Percentiles rank a stretch among this genome's conserved stretches.
Conservation (phyloP, 2,888 invertebrate species). For the Mesorhabditis spiculigera region DNA sequence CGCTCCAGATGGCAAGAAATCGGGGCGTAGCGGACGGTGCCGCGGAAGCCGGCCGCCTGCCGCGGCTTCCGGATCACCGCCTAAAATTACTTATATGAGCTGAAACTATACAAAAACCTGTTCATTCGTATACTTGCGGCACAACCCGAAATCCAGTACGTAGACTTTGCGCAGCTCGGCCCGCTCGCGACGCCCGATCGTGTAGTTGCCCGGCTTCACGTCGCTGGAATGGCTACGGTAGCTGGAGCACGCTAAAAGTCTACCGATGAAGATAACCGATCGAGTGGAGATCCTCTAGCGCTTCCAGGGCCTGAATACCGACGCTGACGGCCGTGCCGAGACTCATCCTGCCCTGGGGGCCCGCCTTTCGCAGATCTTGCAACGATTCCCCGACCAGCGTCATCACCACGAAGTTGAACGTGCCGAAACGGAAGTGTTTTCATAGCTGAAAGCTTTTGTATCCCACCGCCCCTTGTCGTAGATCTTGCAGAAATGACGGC, state of each 20-base stretch:
- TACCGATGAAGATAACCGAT: constrained; percentile 7
- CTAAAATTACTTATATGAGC: constrained; percentile 16
- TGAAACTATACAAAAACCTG: neutral
- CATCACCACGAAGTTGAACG: constrained; percentile 52
- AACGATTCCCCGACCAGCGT: constrained; percentile 52
- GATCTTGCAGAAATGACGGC: constrained; percentile 51
- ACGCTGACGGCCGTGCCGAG: constrained; percentile 10
- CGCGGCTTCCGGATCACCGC: constrained; percentile 48
- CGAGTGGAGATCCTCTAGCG: constrained; percentile 10
- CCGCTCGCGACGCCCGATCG: constrained; percentile 12
- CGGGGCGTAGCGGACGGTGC: constrained; percentile 51
- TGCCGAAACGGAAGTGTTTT: constrained; percentile 20
- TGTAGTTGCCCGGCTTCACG: constrained; percentile 20
- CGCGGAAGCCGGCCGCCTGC: constrained; percentile 50
- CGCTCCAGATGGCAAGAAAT: constrained; percentile 49
- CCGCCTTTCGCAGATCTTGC: constrained; percentile 13
- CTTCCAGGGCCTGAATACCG: constrained; percentile 13
- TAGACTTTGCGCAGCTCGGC: constrained; percentile 14
- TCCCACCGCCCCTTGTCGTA: constrained; percentile 47
- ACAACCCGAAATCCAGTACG: constrained; percentile 15
- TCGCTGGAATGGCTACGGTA: constrained; percentile 11
- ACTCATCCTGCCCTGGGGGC: constrained; percentile 9
- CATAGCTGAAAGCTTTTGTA: neutral
- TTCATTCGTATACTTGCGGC: constrained; percentile 15
- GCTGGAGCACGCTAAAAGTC: neutral